phyloP scores from a whole-genome alignment of 2,888 invertebrate genomes.

The Ametastegia equiseti region DNA sequence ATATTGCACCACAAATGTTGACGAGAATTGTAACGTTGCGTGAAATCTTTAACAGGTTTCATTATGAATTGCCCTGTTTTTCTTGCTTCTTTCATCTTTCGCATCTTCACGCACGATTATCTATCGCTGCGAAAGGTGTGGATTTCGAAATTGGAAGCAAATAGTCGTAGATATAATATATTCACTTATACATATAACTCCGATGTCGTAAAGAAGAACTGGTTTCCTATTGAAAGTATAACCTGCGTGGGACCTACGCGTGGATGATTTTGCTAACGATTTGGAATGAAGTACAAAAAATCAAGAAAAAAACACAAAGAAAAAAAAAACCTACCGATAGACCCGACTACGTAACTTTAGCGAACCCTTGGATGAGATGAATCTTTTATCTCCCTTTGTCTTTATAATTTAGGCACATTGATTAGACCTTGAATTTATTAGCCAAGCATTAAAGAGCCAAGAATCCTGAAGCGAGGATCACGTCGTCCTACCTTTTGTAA shows the following conservation, averaged over 20 bases:
- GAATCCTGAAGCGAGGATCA: not conserved
- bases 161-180: not conserved
- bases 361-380: not conserved
- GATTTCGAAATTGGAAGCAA: slow-evolving; percentile 6
- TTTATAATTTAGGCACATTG: not conserved
- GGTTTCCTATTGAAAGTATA: slow-evolving; percentile 28
- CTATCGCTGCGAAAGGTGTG: not conserved
- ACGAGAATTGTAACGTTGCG: not conserved
- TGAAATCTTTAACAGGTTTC: not conserved
- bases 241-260: slow-evolving; percentile 3
- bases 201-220: slow-evolving; percentile 6
- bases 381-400: not conserved
- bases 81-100: not conserved
- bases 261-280: not conserved
- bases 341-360: not conserved
- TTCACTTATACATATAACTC: not conserved
- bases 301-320: not conserved
- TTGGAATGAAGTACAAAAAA: not conserved
- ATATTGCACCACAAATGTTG: not conserved
- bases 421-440: not conserved
- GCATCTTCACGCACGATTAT: not conserved
- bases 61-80: not conserved
- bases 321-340: not conserved
- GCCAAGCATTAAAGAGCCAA: not conserved
- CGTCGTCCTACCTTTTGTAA: not conserved